A percentile compares a stretch with the other conserved stretches of the same genome.
Conservation (phyloP, 2,888 invertebrate genomes). For the Heterodera filipjevi region DNA sequence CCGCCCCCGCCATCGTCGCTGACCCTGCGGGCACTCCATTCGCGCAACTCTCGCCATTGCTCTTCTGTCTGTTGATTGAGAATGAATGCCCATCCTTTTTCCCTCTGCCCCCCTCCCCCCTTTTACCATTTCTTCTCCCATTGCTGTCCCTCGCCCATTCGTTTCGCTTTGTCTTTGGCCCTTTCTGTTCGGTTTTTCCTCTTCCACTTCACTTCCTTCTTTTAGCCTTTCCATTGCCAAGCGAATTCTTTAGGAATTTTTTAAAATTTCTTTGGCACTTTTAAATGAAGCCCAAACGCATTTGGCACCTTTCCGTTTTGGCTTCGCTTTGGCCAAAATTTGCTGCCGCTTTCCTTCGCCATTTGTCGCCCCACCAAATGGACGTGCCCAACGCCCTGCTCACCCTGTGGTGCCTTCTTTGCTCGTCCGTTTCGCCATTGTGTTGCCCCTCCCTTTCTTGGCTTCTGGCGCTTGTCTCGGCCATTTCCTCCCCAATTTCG, state of each 20-base stretch:
- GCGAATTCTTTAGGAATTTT: neutral
- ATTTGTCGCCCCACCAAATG: constrained; percentile 4
- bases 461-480: neutral
- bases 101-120: neutral
- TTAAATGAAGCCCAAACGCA: neutral
- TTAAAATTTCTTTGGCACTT: neutral
- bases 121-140: neutral
- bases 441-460: neutral
- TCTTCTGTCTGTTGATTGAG: constrained; percentile 29
- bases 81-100: neutral
- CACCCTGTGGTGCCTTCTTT: neutral
- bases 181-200: neutral
- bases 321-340: constrained; percentile 15
- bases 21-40: constrained; percentile 35
- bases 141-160: neutral
- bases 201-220: neutral
- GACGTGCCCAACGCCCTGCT: constrained; percentile 2
- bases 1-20: constrained; percentile 23
- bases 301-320: neutral
- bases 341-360: neutral
- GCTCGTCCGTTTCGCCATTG: neutral
- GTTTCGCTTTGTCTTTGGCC: neutral
- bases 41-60: constrained; percentile 33
- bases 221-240: neutral
- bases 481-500: neutral